phyloP scores from a whole-genome alignment of 2,888 invertebrate species.

The Cheilosia scutellata region DNA sequence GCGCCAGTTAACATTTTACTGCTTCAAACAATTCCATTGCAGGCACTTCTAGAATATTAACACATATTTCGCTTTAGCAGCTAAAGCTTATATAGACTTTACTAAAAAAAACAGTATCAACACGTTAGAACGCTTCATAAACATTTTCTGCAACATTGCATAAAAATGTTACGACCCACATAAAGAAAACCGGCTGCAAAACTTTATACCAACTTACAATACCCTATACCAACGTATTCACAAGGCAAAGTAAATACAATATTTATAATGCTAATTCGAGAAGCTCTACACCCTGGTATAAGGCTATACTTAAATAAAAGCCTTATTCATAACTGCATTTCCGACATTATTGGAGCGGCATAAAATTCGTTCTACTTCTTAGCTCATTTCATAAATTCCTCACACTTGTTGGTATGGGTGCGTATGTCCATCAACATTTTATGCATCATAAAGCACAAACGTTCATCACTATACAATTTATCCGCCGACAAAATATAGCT shows the following conservation, averaged over 20 bases:
- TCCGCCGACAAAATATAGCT: conserved; percentile 16
- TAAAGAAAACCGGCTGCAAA: conserved; percentile 20
- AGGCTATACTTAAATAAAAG: conserved; percentile 23
- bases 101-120: neutral
- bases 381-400: conserved; percentile 50
- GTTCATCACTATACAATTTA: conserved; percentile 31
- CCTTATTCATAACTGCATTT: conserved; percentile 40
- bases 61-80: neutral
- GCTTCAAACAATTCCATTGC: neutral
- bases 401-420: conserved; percentile 40
- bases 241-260: conserved; percentile 10
- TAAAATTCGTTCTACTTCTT: conserved; percentile 46
- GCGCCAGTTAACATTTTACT: neutral
- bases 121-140: neutral
- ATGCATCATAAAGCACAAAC: conserved; percentile 38
- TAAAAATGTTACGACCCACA: conserved; percentile 25
- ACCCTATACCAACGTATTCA: conserved; percentile 3
- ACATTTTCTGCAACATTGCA: neutral
- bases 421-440: conserved; percentile 41
- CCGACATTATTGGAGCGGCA: conserved; percentile 21
- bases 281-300: neutral
- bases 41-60: neutral
- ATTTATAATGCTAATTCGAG: conserved; percentile 25
- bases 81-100: neutral
- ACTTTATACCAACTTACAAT: neutral